These are phyloP conservation scores for Parapsyche elsis DNA, from an alignment of 1,140 invertebrate genomes.

Conservation along the genomic window DNA sequence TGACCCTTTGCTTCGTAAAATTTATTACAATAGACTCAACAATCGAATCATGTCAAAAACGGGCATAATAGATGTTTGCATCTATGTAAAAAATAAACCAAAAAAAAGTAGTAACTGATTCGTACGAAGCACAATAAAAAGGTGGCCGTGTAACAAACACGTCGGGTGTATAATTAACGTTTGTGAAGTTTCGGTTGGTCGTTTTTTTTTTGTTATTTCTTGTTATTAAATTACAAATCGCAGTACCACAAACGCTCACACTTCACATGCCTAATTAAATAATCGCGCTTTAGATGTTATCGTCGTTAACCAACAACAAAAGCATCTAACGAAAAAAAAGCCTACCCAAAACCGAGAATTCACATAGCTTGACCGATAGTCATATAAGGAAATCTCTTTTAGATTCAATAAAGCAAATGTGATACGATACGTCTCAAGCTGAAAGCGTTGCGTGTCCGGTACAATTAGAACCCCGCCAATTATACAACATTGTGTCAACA, in stretches of 20 bases:
- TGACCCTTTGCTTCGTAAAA: too few species aligned
- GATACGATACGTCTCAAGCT: not conserved
- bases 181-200: conserved; percentile 9
- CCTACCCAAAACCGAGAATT: too few species aligned
- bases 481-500: not conserved
- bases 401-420: not conserved
- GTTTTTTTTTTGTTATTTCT: conserved; percentile 11
- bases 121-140: not conserved
- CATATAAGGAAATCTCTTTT: too few species aligned
- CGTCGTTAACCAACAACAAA: too few species aligned
- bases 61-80: not conserved
- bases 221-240: conserved; percentile 13
- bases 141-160: conserved; percentile 22
- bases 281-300: not conserved
- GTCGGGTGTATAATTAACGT: conserved; percentile 21
- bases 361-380: too few species aligned
- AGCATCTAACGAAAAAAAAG: too few species aligned
- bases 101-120: not conserved
- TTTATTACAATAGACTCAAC: too few species aligned
- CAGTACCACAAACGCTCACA: not conserved
- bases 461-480: not conserved
- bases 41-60: not conserved
- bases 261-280: conserved; percentile 8
- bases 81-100: not conserved
- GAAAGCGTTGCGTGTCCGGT: not conserved